Percentiles rank a stretch among this genome's conserved stretches.
These are phyloP conservation scores for Gonatopus flavifemur DNA, from an alignment of 1,140 invertebrate species.

Conservation along the genomic window DNA sequence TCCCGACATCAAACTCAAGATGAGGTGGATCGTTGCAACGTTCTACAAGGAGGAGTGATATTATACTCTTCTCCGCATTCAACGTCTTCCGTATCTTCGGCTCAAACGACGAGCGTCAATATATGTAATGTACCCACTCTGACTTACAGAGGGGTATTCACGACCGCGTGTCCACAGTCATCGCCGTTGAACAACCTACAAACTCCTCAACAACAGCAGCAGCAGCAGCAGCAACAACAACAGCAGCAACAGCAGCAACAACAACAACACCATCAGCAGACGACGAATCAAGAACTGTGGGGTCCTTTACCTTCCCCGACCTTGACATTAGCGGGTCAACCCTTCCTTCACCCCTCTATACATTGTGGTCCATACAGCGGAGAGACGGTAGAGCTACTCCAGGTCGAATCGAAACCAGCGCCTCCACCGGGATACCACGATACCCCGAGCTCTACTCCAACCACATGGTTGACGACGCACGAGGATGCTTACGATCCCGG, in stretches of 20 bases:
- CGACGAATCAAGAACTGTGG: constrained; percentile 48
- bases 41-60: constrained; percentile 51
- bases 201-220: constrained; percentile 41
- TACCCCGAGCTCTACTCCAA: constrained; percentile 37
- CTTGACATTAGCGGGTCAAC: constrained; percentile 43
- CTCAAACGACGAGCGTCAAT: constrained; percentile 55
- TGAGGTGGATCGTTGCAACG: constrained; percentile 51
- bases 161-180: constrained; percentile 64
- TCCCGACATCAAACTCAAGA: constrained; percentile 44
- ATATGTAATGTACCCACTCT: constrained; percentile 59
- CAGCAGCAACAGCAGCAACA: constrained; percentile 35
- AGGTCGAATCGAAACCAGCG: constrained; percentile 52
- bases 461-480: constrained; percentile 63
- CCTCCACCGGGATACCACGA: constrained; percentile 50
- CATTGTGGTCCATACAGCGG: constrained; percentile 43
- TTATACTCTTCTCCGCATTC: constrained; percentile 49
- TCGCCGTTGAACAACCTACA: constrained; percentile 54
- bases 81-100: constrained; percentile 33
- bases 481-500: constrained; percentile 70
- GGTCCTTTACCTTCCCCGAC: constrained; percentile 56
- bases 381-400: constrained; percentile 52
- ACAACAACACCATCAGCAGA: constrained; percentile 34
- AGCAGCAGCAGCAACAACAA: constrained; percentile 35
- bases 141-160: constrained; percentile 70
- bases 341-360: constrained; percentile 47